Evolutionary conservation across 2,797 vertebrate genomes (phyloP), one percentile per base, ranked within the genome.

Genomic region (Scomberomorus guttatus): DNA sequence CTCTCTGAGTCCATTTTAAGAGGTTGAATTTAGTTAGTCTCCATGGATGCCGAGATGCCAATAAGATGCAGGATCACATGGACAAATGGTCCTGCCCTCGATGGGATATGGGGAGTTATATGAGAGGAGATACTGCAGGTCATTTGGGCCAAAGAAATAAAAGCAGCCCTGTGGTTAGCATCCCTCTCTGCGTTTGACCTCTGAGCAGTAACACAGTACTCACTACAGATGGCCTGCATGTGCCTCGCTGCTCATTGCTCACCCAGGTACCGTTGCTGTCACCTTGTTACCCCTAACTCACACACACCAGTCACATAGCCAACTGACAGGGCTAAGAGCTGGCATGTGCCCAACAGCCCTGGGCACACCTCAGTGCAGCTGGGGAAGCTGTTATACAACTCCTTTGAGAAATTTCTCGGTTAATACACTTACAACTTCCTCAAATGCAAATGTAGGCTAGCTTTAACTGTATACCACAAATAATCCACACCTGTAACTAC

Each of bases 151-250:
- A 71, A 80, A 77, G 77, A 75, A 77, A 87, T 85, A 86, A 90
- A 89, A 83, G 89, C 76, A 76, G 77, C 81, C 69, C 60, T 68
- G 85, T 61, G 81, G 80, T 89, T 88, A 84, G 67, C 76, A 67
- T 87, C 62, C 22, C 77, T 87, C 79, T 72, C 72, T 64, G 67
- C 25, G 25, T 84, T 89, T 93, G 92, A 94, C 94, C 95, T 94
- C 91, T 85, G 87, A 85, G 87, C 61, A 46, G 64, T 54, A 78
- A 79, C 74, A 66, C 50, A 55, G 80, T 44, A 84, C 83, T 79
- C 82, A 74, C 89, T 85, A 67, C 95, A 94, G 94, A 95, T 95
- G 94, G 94, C 81, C 82, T 46, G 88, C 83, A 55, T 81, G 89
- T 77, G 86, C 92, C 82, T 92, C 86, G 29, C 70, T 92, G 93